phyloP scores from a whole-genome alignment of 2,797 vertebrate species.

The Pithecia hirsuta region DNA sequence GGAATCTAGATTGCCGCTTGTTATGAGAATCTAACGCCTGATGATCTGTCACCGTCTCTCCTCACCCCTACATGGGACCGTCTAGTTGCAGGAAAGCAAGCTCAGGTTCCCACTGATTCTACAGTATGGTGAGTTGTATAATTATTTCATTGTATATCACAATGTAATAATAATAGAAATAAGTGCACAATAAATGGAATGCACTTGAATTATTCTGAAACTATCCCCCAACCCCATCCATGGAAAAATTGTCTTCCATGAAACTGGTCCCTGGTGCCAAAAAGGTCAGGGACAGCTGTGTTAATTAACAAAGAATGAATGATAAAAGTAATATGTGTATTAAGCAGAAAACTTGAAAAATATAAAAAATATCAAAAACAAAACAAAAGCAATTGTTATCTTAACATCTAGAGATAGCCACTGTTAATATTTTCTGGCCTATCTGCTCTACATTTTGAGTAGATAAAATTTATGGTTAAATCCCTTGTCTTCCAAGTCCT shows the following conservation, averaged over 20 bases:
- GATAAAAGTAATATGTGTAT: not conserved
- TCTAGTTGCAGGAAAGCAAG: not conserved
- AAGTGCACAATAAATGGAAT: not conserved
- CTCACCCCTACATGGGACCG: not conserved
- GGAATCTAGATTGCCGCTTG: not conserved
- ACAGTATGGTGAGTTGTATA: not conserved
- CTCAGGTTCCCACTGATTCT: not conserved
- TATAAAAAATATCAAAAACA: not conserved
- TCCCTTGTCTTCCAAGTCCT: not conserved
- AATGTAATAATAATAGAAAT: not conserved
- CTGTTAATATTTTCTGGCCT: not conserved
- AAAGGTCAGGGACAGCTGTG: not conserved
- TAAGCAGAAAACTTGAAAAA: not conserved
- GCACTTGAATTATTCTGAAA: not conserved
- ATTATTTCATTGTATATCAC: not conserved
- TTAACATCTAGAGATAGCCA: not conserved
- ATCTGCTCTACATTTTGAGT: not conserved
- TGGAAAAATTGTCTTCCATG: not conserved
- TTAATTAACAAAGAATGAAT: not conserved
- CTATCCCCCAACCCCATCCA: accelerated
- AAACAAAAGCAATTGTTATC: not conserved
- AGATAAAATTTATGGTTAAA: not conserved
- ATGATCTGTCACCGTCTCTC: not conserved
- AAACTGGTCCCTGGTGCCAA: not conserved
- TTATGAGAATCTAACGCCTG: not conserved